Evolutionary conservation across 2,888 invertebrate genomes (phyloP).

Genomic region (Lasioglossum calceatum): DNA sequence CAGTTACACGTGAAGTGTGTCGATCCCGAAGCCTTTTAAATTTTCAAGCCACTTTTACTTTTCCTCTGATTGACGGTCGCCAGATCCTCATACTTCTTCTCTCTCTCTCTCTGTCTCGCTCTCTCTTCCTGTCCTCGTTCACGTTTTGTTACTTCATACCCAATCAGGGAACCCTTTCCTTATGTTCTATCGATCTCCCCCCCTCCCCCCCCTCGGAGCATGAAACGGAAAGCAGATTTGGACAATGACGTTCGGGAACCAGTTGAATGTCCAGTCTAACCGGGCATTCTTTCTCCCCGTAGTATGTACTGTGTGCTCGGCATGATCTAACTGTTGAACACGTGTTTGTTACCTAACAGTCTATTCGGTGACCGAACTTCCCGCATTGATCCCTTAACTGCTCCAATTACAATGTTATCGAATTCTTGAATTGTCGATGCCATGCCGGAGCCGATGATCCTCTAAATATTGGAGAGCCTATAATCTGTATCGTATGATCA

Average conservation of each 20-base stretch:
- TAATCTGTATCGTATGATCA: neutral
- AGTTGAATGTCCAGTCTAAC: conserved; percentile 64
- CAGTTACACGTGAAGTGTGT: neutral
- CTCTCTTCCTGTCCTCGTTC: neutral
- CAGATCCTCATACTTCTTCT: neutral
- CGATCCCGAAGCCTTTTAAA: conserved; percentile 11
- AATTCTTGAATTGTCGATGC: neutral
- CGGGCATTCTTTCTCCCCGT: neutral
- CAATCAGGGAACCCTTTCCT: conserved; percentile 21
- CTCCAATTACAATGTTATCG: neutral
- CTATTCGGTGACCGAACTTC: neutral
- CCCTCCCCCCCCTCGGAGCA: conserved; percentile 45
- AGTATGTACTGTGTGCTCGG: neutral
- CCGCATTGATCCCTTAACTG: neutral
- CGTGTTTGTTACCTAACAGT: conserved; percentile 2
- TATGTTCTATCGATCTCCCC: conserved; percentile 48
- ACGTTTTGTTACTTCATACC: conserved; percentile 13
- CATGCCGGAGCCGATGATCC: neutral
- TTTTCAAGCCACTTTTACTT: conserved; percentile 14
- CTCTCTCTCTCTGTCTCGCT: too few species aligned
- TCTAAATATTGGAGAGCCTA: neutral
- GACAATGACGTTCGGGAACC: conserved; percentile 66
- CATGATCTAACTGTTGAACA: conserved; percentile 3
- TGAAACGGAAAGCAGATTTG: conserved; percentile 60
- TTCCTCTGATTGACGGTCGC: neutral